phyloP scores from a whole-genome alignment of 1,140 invertebrate species.

The Papilio helenus region DNA sequence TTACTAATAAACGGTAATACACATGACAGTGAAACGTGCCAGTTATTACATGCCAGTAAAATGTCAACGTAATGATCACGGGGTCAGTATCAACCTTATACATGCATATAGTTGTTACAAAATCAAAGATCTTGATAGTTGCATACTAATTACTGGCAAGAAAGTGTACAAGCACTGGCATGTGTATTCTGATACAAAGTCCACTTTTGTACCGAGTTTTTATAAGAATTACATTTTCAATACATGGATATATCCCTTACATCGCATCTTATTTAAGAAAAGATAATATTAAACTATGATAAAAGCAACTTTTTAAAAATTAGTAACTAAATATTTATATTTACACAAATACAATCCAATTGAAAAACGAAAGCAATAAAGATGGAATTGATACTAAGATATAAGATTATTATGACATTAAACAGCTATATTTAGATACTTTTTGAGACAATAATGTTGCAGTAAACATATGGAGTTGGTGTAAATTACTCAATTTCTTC shows the following conservation, averaged over 20 bases:
- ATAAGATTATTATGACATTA: not conserved
- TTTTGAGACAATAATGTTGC: not conserved
- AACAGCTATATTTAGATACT: not conserved
- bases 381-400: not conserved
- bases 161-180: too few species aligned
- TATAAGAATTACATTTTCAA: slow-evolving; percentile 8
- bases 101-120: too few species aligned
- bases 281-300: not conserved
- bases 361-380: not conserved
- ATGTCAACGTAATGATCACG: too few species aligned
- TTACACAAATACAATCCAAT: not conserved
- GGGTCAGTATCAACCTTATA: too few species aligned
- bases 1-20: slow-evolving; percentile 85
- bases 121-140: too few species aligned
- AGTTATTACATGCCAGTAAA: too few species aligned
- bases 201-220: slow-evolving; percentile 19
- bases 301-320: not conserved
- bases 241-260: slow-evolving; percentile 17
- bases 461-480: not conserved
- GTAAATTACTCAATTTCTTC: not conserved
- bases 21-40: too few species aligned
- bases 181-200: not conserved
- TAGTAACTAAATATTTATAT: not conserved
- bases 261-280: not conserved
- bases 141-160: too few species aligned